Evolutionary conservation across 2,113 vertebrate species (phyloP).

Genomic region (Pelecanoides urinatrix): DNA sequence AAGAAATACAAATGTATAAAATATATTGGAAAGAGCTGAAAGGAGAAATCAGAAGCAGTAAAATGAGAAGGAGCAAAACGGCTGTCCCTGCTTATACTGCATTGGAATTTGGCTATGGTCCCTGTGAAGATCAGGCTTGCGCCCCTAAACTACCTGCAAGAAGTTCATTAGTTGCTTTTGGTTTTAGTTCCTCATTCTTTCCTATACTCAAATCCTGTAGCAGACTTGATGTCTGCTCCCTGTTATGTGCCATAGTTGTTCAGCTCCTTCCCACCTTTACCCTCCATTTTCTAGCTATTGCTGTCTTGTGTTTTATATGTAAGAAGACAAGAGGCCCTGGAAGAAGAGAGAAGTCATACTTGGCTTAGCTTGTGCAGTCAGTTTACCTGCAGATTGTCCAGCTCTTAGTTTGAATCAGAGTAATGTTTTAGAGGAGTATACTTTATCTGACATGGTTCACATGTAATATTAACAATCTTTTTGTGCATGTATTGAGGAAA

Average conservation of each 20-base stretch:
- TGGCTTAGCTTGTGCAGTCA: neutral
- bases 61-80: no score
- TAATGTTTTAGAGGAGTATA: neutral
- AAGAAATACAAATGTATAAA: neutral
- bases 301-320: neutral
- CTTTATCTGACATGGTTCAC: neutral
- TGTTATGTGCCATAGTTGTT: neutral
- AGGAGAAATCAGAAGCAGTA: no score
- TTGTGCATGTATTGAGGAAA: neutral
- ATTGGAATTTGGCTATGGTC: neutral
- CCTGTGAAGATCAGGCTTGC: neutral
- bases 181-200: neutral
- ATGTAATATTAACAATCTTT: neutral
- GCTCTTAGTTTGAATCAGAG: neutral
- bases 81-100: neutral
- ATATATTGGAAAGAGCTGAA: neutral
- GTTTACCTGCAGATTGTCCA: neutral
- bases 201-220: neutral
- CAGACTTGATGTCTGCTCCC: neutral
- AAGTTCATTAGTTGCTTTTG: neutral
- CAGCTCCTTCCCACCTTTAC: neutral
- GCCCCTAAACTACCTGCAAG: neutral
- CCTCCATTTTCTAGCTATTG: neutral
- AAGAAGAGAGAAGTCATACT: neutral
- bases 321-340: neutral